Evolutionary conservation across 2,888 invertebrate species (phyloP), one percentile per base, ranked within the genome.

Genomic region (Pterostichus madidus): DNA sequence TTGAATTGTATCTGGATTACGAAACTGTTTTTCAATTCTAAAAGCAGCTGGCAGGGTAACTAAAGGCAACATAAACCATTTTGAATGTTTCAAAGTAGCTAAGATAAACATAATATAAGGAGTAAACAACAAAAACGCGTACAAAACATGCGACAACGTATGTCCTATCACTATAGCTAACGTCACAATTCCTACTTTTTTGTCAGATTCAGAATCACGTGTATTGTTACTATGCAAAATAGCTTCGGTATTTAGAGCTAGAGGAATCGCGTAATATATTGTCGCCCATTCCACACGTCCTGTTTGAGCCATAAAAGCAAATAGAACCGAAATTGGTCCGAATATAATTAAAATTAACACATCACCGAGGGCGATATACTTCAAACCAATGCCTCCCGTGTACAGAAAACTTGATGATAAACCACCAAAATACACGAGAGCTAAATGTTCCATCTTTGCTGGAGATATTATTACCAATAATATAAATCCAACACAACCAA

Each of bases 221-320:
- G 98, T 97, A 89, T 99, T 98, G 89, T 98, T 99, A 87, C 97
- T 96, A 89, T 98, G 98, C 83, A 99, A 91, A 87, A 98, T 98
- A 75, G 98, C 98, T 89, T 98, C 98, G 0, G 98, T 98, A 87
- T 98, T 98, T 24, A 99, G 90, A 8, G 98, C 98, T 84, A 99
- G 90, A 5, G 98, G 98, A 87, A 98, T 94, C 31, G 98, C 98
- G 91, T 98, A 98, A 87, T 97, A 95, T 86, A 98, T 95, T 0
- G 97, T 96, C 64, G 95, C 94, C 95, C 96, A 95, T 87, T 97
- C 96, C n/a, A 97, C 93, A 84, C 94, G 92, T 4, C 98, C 98
- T 0, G 97, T 97, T 91, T 98, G 98, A 32, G 97, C 94, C 92
- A 98, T 93, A 88, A 96, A 98, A 2, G 98, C 96, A 90, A 98